Base-by-base conservation (phyloP, 2,888 invertebrate genomes). In the Nomada fabriciana region DNA sequence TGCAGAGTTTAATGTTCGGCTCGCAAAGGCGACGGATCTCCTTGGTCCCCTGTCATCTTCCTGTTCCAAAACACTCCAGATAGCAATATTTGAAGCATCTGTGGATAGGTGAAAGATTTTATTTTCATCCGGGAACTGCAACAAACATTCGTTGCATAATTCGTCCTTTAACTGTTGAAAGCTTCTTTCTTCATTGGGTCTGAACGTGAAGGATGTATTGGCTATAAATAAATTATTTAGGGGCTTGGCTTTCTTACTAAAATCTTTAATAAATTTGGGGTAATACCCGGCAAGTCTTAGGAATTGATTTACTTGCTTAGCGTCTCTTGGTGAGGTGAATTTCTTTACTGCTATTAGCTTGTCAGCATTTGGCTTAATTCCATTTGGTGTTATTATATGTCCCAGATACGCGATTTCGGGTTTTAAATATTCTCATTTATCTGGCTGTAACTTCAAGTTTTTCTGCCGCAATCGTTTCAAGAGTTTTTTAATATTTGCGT, bases 261-360 rank as follows among this genome's bases (percentile, higher is more conserved):
- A 71, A 4, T 59, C 25, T 4, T 25, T 42, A 4, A 81, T 52
- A 36, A 83, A 80, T 11, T 65, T 18, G 1, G 75, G 36, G 60
- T 78, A 82, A 36, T 77, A 77, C 1, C 69, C 25, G 10, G 70
- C 57, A 5, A 83, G 36, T 2, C 77, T 77, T 36, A 83, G 20
- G 52, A 83, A 83, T 23, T 74, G 65, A 57, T 77, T 67, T 1
- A 82, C 5, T 2, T 77, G 47, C 20, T 61, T 77, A 10, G 2
- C 7, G 18, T 29, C 50, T n/a, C 52, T 47, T 36, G 67, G 73
- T n/a, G 1, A 4, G 0, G 71, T 67, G 36, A 71, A 80, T 18
- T 55, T 42, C 4, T 18, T 29, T 9, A 76, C 68, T 4, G 60
- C 23, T 18, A 15, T 13, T 13, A 75, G 9, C 18, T 71, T 76